These are phyloP conservation scores for Paramuricea clavata DNA, from an alignment of 92 coral and sea anemone genomes.

Conservation along the genomic window DNA sequence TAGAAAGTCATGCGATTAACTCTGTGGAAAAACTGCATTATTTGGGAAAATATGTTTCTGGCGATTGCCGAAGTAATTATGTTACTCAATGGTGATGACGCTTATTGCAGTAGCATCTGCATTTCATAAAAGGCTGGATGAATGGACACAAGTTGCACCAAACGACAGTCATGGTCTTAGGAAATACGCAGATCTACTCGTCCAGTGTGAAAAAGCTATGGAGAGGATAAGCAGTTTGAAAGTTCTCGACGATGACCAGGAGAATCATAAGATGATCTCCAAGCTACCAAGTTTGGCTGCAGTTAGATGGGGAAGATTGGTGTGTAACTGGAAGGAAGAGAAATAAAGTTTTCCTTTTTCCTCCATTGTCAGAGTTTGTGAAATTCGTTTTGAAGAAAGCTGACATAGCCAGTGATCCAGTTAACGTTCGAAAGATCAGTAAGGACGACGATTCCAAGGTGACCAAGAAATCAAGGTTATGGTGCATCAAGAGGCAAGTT, in stretches of 20 bases:
- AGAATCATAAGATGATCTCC: conserved; percentile 16
- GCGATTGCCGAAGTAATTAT: conserved; percentile 17
- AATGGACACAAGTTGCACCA: conserved; percentile 13
- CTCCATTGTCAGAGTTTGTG: conserved; percentile 42
- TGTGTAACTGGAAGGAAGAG: conserved; percentile 49
- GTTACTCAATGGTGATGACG: conserved; percentile 26
- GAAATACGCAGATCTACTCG: not conserved
- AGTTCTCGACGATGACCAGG: not conserved
- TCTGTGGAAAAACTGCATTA: conserved; percentile 32
- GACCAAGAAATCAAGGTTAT: not conserved
- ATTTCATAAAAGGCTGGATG: not conserved
- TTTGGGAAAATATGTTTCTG: conserved; percentile 24
- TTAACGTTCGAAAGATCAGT: conserved; percentile 55
- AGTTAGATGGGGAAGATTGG: conserved; percentile 64
- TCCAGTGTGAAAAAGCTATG: conserved; percentile 9
- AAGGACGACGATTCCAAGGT: conserved; percentile 5
- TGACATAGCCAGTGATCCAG: conserved; percentile 64
- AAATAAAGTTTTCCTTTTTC: not conserved
- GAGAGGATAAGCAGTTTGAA: not conserved
- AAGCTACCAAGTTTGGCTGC: conserved; percentile 73
- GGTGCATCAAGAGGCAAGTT: conserved; percentile 1
- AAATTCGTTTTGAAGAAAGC: conserved; percentile 54
- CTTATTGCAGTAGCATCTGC: conserved; percentile 8
- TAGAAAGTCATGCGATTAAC: conserved; percentile 2
- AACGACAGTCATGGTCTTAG: not conserved